These are phyloP conservation scores for Adelognathus sp. DNA, from an alignment of 2,888 invertebrate species.

Conservation along the genomic window DNA sequence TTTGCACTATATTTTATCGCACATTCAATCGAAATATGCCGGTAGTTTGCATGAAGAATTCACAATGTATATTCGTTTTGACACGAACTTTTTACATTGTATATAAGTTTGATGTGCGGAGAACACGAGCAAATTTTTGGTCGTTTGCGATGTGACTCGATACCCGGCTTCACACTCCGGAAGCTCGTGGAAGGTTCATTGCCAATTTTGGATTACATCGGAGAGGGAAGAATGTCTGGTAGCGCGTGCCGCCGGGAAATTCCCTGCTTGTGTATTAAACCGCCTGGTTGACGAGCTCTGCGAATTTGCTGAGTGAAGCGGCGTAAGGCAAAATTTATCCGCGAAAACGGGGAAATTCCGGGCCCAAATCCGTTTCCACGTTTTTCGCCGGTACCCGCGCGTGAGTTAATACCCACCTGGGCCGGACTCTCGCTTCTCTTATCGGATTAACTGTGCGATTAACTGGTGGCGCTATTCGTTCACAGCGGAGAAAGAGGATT, in stretches of 20 bases:
- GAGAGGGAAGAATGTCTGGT: background rate
- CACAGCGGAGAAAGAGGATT: conserved; percentile 41
- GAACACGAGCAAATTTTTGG: conserved; percentile 5
- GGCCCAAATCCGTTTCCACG: conserved; percentile 9
- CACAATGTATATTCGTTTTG: too few species aligned
- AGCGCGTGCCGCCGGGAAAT: conserved; percentile 47
- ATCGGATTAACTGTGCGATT: conserved; percentile 59
- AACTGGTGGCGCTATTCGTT: conserved; percentile 71
- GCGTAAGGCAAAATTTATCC: conserved; percentile 12
- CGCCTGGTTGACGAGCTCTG: background rate
- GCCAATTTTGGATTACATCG: background rate
- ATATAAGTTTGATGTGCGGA: background rate
- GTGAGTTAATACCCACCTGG: conserved; percentile 4
- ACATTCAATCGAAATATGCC: too few species aligned
- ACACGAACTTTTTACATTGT: background rate
- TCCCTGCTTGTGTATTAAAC: background rate
- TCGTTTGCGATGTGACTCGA: conserved; percentile 49
- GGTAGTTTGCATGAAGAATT: too few species aligned
- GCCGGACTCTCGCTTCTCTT: conserved; percentile 6
- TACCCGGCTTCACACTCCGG: conserved; percentile 58
- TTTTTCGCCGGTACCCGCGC: conserved; percentile 13
- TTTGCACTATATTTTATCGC: too few species aligned
- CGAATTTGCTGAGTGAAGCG: background rate
- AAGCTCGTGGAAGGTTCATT: conserved; percentile 36
- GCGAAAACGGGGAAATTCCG: conserved; percentile 26